Conservation (phyloP, 1,140 invertebrate species). For the Phymorhynchus buccinoides region DNA sequence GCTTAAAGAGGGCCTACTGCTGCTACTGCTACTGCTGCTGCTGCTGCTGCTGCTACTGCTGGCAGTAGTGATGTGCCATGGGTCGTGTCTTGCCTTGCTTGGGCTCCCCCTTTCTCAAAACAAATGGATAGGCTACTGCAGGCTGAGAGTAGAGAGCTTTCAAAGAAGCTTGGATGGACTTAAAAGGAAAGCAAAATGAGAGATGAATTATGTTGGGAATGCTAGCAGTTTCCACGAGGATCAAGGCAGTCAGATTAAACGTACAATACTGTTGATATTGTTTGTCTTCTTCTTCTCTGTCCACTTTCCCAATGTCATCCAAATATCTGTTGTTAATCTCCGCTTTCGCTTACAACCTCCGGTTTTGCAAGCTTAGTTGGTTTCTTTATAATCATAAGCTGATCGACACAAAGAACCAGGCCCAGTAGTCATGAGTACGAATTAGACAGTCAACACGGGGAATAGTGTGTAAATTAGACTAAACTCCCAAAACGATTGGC, state of each 20-base stretch:
- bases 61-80: background rate
- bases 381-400: too few relatives aligned
- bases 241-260: background rate
- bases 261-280: background rate
- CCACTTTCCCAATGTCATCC: background rate
- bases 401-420: too few relatives aligned
- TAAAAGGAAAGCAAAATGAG: too few relatives aligned
- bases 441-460: too few relatives aligned
- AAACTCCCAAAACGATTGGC: too few relatives aligned
- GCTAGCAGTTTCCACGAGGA: too few relatives aligned
- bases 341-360: too few relatives aligned
- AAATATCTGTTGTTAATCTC: background rate
- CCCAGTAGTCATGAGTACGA: too few relatives aligned
- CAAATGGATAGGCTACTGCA: background rate
- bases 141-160: too few relatives aligned
- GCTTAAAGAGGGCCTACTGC: background rate
- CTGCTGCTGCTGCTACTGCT: background rate
- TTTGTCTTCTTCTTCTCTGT: background rate
- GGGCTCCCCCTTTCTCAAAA: background rate
- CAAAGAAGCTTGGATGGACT: background rate
- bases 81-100: background rate
- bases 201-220: too few relatives aligned
- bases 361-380: background rate
- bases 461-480: too few relatives aligned
- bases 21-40: background rate